These are phyloP conservation scores for Columba guinea DNA, from an alignment of 2,797 vertebrate genomes.

Conservation along the genomic window DNA sequence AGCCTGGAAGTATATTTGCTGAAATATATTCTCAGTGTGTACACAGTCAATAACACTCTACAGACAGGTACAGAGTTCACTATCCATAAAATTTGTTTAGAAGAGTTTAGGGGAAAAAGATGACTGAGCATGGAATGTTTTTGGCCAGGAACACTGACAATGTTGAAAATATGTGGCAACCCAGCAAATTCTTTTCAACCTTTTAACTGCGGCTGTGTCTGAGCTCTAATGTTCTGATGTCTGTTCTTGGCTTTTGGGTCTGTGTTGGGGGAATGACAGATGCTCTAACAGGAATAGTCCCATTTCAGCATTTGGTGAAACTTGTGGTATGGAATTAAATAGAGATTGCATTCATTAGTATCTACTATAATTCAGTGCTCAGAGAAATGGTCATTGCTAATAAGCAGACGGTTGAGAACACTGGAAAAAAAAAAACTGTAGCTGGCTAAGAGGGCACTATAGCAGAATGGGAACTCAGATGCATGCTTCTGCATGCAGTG, in stretches of 20 bases:
- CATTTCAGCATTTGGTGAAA: background rate
- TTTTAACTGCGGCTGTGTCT: background rate
- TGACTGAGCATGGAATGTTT: background rate
- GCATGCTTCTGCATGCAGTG: background rate
- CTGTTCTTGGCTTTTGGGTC: background rate
- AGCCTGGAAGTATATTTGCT: background rate
- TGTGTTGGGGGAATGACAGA: background rate
- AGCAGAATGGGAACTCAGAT: background rate
- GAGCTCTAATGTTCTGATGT: background rate
- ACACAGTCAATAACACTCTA: background rate
- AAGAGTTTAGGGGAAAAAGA: background rate
- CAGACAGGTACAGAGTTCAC: background rate
- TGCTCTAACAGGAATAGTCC: background rate
- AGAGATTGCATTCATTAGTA: background rate
- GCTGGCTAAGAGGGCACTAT: background rate
- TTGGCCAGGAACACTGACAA: background rate
- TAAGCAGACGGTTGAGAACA: background rate
- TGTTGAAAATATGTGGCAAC: background rate
- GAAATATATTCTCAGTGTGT: background rate
- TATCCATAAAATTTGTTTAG: background rate
- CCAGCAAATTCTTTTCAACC: background rate
- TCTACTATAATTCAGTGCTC: background rate
- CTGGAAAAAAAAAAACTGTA: background rate
- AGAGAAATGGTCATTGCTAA: background rate
- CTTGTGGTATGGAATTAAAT: background rate